Base-by-base conservation (phyloP, 2,113 vertebrate species). In the Coptodon rendalli region DNA sequence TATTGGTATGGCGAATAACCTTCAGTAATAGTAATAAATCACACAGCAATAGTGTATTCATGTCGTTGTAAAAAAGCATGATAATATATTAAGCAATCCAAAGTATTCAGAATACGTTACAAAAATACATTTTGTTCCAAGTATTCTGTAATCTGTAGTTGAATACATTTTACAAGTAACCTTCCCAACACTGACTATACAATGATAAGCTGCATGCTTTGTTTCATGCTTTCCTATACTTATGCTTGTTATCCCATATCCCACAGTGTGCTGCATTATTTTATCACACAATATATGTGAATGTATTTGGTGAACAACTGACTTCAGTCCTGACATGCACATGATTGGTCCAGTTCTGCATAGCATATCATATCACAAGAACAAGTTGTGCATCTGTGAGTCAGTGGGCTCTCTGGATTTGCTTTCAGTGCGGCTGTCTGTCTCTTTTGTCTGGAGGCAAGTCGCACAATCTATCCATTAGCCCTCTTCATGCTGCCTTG, bases 381-480 rank as follows among this genome's bases (percentile, higher is more conserved):
- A 53, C 63, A 78, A 71, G 68, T 57, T 27, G 40, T 81, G 63
- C 56, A 83, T 85, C 79, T 71, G 6, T 43, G 10, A 43, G 63
- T 87, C 79, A 81, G 24, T 57, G 48, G 84, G 66, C 66, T 89
- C 12, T 36, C 66, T 50, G 54, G 34, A 27, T 76, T 12, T 27
- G 59, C 22, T 78, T 53, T 84, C 84, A 24, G 48, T 40, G n/a
- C 11, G n/a, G 81, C 85, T 82, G 80, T 85, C 76, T 86, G 11
- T 61, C 81, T 89, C 29, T 84, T 73, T 9, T 87, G 43, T 78
- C 90, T 91, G 80, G 31, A 90, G 89, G 81, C 84, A 80, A 88
- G 83, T 86, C 89, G 85, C 86, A 90, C 90, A 89, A 53, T 92
- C 82, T 89, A 87, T 90, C 92, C 88, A 91, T 94, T 91, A 93